Conservation (phyloP, 2,797 vertebrate genomes). For the Eupleurogrammus muticus region DNA sequence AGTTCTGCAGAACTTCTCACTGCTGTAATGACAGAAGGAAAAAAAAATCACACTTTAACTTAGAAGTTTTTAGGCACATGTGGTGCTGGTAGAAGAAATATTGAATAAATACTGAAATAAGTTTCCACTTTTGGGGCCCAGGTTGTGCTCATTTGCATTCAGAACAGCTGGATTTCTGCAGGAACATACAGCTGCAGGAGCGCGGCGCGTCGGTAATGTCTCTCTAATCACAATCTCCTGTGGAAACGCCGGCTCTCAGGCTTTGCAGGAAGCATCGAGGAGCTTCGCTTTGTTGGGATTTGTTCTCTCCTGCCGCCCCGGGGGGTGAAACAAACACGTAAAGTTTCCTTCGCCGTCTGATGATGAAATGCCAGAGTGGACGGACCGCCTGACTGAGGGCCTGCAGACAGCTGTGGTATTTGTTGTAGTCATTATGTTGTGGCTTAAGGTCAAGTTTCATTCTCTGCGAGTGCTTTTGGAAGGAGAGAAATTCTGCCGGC, state of each 20-base stretch:
- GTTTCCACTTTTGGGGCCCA: neutral
- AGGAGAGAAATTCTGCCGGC: conserved; percentile 12
- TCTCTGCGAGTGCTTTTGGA: neutral
- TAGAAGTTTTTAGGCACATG: neutral
- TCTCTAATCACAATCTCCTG: conserved; percentile 24
- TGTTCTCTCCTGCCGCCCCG: conserved; percentile 4
- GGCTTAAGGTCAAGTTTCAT: conserved; percentile 49
- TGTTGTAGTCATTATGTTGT: conserved; percentile 21
- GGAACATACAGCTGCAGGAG: conserved; percentile 22
- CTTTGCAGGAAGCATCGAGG: neutral
- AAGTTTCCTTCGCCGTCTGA: conserved; percentile 18
- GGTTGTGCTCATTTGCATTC: neutral
- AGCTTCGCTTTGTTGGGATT: neutral
- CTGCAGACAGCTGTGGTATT: conserved; percentile 37
- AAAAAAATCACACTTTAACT: neutral
- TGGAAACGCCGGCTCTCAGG: conserved; percentile 2
- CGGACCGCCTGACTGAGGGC: conserved; percentile 27
- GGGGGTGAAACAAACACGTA: conserved; percentile 21
- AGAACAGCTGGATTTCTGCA: conserved; percentile 1
- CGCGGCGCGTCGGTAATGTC: conserved; percentile 13
- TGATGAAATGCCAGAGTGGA: conserved; percentile 42
- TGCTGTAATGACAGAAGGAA: neutral
- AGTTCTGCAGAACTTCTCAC: neutral
- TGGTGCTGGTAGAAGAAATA: neutral
- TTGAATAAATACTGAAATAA: neutral